phyloP scores from a whole-genome alignment of 1,140 invertebrate genomes.

The Meloidogyne chitwoodi region DNA sequence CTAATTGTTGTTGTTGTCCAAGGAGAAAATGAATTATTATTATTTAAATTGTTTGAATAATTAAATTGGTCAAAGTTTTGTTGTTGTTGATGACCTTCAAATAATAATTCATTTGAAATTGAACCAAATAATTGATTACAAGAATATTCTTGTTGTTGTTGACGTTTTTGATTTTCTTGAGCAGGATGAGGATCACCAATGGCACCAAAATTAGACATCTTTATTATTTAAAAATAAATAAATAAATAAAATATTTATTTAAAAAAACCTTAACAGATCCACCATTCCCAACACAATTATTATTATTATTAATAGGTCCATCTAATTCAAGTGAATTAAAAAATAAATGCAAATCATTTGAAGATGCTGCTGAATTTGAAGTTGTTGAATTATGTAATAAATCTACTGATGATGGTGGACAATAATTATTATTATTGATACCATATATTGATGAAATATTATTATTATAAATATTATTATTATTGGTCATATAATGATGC shows the following conservation, averaged over 20 bases:
- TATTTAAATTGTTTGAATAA: not conserved
- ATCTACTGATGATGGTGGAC: not conserved
- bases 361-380: conserved; percentile 4
- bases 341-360: conserved; percentile 12
- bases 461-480: not conserved
- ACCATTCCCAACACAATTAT: no score
- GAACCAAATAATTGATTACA: conserved; percentile 1
- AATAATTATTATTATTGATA: not conserved
- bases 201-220: not conserved
- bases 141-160: not conserved
- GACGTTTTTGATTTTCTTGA: not conserved
- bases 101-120: not conserved
- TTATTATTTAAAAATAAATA: not conserved
- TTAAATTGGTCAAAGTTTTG: not conserved
- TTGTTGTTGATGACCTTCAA: not conserved
- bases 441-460: not conserved
- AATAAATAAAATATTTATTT: not conserved
- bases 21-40: not conserved
- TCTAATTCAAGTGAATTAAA: conserved; percentile 13
- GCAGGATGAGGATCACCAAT: not conserved
- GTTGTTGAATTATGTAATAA: not conserved
- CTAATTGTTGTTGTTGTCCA: not conserved
- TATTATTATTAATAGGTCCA: not conserved
- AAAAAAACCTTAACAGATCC: not conserved
- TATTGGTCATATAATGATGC: not conserved